Evolutionary conservation across 2,113 vertebrate species (phyloP).

Genomic region (Acanthochromis polyacanthus): DNA sequence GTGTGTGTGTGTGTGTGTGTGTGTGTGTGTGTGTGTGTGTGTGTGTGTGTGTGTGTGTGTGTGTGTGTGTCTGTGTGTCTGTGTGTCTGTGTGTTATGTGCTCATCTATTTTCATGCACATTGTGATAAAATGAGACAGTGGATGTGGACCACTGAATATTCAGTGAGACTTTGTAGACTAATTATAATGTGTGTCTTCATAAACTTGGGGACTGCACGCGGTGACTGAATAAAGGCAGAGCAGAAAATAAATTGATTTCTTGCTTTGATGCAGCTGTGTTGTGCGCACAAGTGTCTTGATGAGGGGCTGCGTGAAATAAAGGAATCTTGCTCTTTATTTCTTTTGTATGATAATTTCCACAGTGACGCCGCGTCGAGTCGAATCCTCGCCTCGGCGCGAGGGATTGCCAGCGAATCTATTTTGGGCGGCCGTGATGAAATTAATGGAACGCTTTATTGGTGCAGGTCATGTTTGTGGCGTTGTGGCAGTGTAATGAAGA

Average conservation of each 20-base stretch:
- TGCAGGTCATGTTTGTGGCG: slow-evolving; percentile 73
- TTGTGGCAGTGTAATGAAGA: slow-evolving; percentile 73
- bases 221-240: slow-evolving; percentile 72
- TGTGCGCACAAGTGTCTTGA: slow-evolving; percentile 66
- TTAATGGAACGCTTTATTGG: slow-evolving; percentile 74
- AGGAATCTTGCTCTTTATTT: slow-evolving; percentile 62
- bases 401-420: slow-evolving; percentile 60
- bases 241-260: slow-evolving; percentile 77
- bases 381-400: slow-evolving; percentile 65
- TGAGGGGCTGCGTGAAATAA: slow-evolving; percentile 65
- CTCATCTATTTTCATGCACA: slow-evolving; percentile 69
- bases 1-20: not conserved
- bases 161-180: slow-evolving; percentile 79
- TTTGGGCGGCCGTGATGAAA: slow-evolving; percentile 63
- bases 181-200: slow-evolving; percentile 79
- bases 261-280: slow-evolving; percentile 79
- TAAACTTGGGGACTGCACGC: slow-evolving; percentile 78
- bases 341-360: slow-evolving; percentile 78
- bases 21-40: no score
- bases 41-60: not conserved
- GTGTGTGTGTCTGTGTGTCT: no score
- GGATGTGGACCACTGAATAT: slow-evolving; percentile 81
- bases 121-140: slow-evolving; percentile 67
- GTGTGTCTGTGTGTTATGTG: slow-evolving; percentile 40
- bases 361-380: slow-evolving; percentile 26